These are phyloP conservation scores for Stratiomys singularior DNA, from an alignment of 2,888 invertebrate species.

Conservation along the genomic window DNA sequence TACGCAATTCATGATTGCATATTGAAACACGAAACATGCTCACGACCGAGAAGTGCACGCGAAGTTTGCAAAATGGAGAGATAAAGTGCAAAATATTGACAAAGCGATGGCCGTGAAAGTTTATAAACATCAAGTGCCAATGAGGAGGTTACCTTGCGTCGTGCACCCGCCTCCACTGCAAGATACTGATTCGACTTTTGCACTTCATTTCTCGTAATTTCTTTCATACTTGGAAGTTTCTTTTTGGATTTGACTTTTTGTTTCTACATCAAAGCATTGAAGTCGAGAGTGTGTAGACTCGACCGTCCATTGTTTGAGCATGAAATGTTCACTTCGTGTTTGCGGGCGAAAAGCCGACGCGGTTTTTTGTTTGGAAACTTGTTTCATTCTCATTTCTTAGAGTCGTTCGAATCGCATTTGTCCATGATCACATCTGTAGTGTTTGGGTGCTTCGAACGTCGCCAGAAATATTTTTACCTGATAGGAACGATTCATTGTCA, in stretches of 20 bases:
- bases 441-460: too few species aligned
- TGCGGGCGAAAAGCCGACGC: background rate
- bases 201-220: conserved; percentile 24
- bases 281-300: background rate
- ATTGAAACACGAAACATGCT: background rate
- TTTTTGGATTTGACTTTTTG: background rate
- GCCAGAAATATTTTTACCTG: too few species aligned
- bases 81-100: conserved; percentile 9
- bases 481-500: too few species aligned
- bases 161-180: background rate
- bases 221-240: background rate
- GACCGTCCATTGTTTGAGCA: background rate
- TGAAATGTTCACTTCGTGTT: background rate
- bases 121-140: conserved; percentile 7
- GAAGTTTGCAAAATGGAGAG: conserved; percentile 5
- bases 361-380: background rate
- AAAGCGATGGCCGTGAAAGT: conserved; percentile 36
- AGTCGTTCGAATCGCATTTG: background rate
- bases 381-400: background rate
- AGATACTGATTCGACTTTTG: background rate
- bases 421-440: background rate
- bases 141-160: background rate
- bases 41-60: background rate
- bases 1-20: background rate
- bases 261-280: background rate